phyloP scores from a whole-genome alignment of 1,140 invertebrate species.

The Aphis craccivora region DNA sequence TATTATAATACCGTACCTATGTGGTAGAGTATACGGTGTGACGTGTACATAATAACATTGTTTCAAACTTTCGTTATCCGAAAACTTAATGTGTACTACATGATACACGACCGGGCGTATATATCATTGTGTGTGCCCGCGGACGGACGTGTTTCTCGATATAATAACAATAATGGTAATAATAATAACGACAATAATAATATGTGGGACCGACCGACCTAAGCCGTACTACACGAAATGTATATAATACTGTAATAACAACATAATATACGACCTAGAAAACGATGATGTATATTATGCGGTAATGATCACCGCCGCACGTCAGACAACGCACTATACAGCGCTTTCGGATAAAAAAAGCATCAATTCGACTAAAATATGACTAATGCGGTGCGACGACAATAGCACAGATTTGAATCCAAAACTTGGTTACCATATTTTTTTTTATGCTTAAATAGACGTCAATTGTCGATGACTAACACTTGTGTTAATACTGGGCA shows the following conservation, averaged over 20 bases:
- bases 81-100: conserved; percentile 4
- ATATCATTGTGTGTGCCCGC: neutral
- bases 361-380: neutral
- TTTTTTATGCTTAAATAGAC: neutral
- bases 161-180: neutral
- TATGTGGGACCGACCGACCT: neutral
- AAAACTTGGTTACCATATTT: neutral
- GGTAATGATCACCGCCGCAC: neutral
- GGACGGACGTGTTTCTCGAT: conserved; percentile 8
- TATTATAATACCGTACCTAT: neutral
- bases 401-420: neutral
- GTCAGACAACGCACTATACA: neutral
- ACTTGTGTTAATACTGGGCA: too few species aligned
- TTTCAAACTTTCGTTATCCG: conserved; percentile 18
- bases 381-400: too few species aligned
- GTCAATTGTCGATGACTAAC: too few species aligned
- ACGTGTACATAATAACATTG: neutral
- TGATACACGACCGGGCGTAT: neutral
- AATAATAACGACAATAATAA: neutral
- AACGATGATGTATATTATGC: neutral
- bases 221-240: neutral
- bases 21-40: neutral
- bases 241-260: neutral
- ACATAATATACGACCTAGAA: neutral
- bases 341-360: neutral